Base-by-base conservation (phyloP, 2,797 vertebrate genomes). In the Catharus ustulatus region DNA sequence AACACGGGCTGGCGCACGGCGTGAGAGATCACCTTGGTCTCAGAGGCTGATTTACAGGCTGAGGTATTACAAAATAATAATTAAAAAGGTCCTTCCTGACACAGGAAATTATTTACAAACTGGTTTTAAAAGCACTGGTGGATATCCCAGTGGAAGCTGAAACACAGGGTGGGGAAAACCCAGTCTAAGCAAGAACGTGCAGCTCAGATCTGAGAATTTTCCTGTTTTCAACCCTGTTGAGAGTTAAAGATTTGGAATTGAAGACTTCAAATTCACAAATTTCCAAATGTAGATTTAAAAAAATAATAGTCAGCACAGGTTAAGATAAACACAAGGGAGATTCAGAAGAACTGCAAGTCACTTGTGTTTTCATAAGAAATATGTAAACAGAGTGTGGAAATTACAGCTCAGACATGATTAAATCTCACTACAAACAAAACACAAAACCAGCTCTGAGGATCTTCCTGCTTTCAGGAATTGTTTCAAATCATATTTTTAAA, bases 21-120 rank as follows among this genome's bases (percentile, higher is more conserved):
- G 2, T 98, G 98, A 19, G 98, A 98, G n/a, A 98, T 98, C 10
- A 98, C 98, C 96, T 99, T 99, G 29, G 98, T 97, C 84, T 99
- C 99, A 2, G 99, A 99, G 20, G 99, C 98, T 0, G 99, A 99
- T 83, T 99, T 99, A 87, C 98, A 99, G 78, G 99, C 99, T 99
- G 96, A 29, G 88, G 5, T 1, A 24, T 55, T 32, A 58, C 1
- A 64, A n/a, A 82, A 69, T 1, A 68, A 67, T 0, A 2, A 45
- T 5, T 48, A 34, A n/a, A 34, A 52, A 49, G 0, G 19, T 72
- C 11, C 23, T 27, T 73, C 10, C 38, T 68, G 46, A 10, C 16
- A 29, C 4, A 48, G 46, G 19, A 63, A 14, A 26, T n/a, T 1
- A 62, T 23, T 55, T 45, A 69, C n/a, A 52, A 52, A 59, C 24